Base-by-base conservation (phyloP, 2,888 invertebrate species). In the Oscheius sp. region DNA sequence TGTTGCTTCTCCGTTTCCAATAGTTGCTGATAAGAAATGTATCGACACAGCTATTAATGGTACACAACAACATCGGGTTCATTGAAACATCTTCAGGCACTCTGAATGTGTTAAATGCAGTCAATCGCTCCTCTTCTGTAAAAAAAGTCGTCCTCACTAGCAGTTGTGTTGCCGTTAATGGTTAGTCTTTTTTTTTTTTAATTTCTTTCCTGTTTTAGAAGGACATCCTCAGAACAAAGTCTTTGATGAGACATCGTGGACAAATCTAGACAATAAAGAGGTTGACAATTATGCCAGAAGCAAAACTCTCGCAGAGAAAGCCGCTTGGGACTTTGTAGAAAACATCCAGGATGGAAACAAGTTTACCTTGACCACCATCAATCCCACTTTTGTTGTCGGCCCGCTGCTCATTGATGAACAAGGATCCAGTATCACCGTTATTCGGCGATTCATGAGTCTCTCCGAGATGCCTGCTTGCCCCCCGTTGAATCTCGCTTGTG, bases 291-390 rank as follows among this genome's bases (percentile, higher is more conserved):
- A 84, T 67, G 72, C 81, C 9, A 71, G 73, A 44, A 88, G 88
- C 71, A 89, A 90, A 78, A 87, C 88, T 8, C 78, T 88, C 59
- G 89, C 89, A 2, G 89, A 90, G 78, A 87, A 87, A 72, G 88
- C 88, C n/a, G 89, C 89, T 0, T 89, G 89, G 89, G 87, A 89
- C 66, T 89, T 88, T 76, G 85, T 89, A 9, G 54, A 74, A 1
- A 61, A 61, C 38, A 57, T 67, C 50, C 12, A 56, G 70, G 78
- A 74, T n/a, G 87, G 87, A 69, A 86, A 87, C 70, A 85, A 86
- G 67, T 88, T 89, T 72, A 88, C 88, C 71, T 77, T 89, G 74
- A 87, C 88, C 4, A 87, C 88, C n/a, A 86, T 89, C 62, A 89
- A 89, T 81, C 89, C 89, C 3, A 86, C 87, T 2, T 82, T 88